Percentiles rank a stretch among this genome's conserved stretches.
These are phyloP conservation scores for Pollenia griseotomentosa DNA, from an alignment of 2,888 invertebrate genomes.

Conservation along the genomic window DNA sequence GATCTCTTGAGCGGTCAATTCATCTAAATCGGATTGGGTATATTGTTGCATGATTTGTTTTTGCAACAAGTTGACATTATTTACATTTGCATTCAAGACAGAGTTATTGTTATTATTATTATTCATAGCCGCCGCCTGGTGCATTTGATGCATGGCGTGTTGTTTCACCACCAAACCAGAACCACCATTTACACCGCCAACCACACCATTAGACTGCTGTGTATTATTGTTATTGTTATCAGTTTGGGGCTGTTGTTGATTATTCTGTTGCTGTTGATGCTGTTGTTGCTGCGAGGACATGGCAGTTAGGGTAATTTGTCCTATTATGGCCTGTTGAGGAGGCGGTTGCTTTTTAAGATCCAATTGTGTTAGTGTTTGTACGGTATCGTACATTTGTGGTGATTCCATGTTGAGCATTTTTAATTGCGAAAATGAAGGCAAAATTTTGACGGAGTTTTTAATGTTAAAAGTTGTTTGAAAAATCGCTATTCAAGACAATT, in stretches of 20 bases:
- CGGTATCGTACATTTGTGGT: conserved; percentile 85
- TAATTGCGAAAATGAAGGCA: conserved; percentile 81
- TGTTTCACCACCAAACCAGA: conserved; percentile 82
- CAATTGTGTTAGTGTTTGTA: conserved; percentile 84
- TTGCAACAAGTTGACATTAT: conserved; percentile 85
- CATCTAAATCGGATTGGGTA: conserved; percentile 93
- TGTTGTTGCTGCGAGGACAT: conserved; percentile 80
- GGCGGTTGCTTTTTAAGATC: conserved; percentile 84
- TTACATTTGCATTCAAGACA: conserved; percentile 75
- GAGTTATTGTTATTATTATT: conserved; percentile 77
- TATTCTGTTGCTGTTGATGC: conserved; percentile 75
- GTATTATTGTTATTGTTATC: conserved; percentile 74
- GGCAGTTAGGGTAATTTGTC: conserved; percentile 83
- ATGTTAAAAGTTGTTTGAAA: conserved; percentile 11
- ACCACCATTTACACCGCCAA: conserved; percentile 20
- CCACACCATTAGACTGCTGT: conserved; percentile 72
- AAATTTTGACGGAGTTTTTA: conserved; percentile 78
- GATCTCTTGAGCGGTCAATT: conserved; percentile 96
- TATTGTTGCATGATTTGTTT: conserved; percentile 88
- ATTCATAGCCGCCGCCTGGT: conserved; percentile 80
- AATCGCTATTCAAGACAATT: conserved; percentile 7
- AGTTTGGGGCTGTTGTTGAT: conserved; percentile 73
- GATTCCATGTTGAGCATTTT: conserved; percentile 85
- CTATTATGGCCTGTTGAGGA: conserved; percentile 83
- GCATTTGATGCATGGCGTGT: conserved; percentile 84